Base-by-base conservation (phyloP, 2,888 invertebrate genomes). In the Ypsolopha scabrella region DNA sequence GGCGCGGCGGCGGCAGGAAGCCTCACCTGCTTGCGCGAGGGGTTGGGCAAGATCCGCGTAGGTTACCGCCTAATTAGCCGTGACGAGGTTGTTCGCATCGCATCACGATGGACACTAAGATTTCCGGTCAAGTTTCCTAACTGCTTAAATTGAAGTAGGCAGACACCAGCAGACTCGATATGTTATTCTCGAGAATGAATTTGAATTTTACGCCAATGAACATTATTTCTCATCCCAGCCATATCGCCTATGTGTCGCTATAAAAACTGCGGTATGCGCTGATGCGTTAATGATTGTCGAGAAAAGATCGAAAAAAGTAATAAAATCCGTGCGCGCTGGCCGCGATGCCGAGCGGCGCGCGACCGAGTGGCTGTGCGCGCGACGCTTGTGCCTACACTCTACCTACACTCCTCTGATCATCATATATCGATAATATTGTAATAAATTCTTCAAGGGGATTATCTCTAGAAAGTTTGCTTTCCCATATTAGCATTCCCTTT, bases 321-420 rank as follows among this genome's bases (percentile, higher is more conserved):
- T 57, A 59, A 57, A 59, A 61, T 57, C 54, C 55, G 55, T 53
- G 55, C 54, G 46, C 54, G 53, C 57, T 68, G 80, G 59, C 81
- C 81, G 76, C 71, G 66, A 79, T 82, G 73, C 51, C 69, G 74
- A 75, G 54, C 68, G 69, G 64, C 67, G 80, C 80, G 81, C 67
- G 68, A 78, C 80, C 39, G 62, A 57, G 53, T 53, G 57, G 54
- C 52, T 24, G 24, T 4, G 24, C 24, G 24, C 24, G 24, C 24
- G 24, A 24, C 24, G 24, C 24, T 24, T 24, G 4, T 24, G 24
- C 4, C 24, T 24, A 24, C 24, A 24, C 2, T 24, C n/a, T n/a
- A n/a, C 4, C 24, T 24, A 4, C 2, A 24, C 24, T 3, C 24
- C 24, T n/a, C n/a, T 24, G 24, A 24, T 24, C 24, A 24, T 24